phyloP scores from a whole-genome alignment of 1,140 invertebrate genomes.

The Pentalonia nigronervosa region DNA sequence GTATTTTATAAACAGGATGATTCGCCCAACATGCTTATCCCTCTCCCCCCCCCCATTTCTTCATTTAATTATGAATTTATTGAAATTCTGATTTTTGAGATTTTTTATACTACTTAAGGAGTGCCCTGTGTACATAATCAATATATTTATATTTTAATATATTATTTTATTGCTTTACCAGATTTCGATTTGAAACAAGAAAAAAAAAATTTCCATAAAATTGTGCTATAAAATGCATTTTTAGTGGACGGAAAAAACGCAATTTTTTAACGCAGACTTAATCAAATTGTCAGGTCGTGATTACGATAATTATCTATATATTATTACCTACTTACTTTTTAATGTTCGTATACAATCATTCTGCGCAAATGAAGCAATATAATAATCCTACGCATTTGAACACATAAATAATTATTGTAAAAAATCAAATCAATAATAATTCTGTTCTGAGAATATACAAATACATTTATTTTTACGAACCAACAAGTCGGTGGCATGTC shows the following conservation, averaged over 20 bases:
- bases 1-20: neutral
- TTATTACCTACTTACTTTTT: neutral
- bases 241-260: neutral
- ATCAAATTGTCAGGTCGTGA: no score
- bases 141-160: no score
- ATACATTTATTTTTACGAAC: neutral
- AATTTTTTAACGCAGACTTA: neutral
- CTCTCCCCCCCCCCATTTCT: no score
- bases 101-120: no score
- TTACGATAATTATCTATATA: neutral
- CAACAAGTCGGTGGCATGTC: neutral
- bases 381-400: neutral
- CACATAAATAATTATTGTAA: neutral
- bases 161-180: neutral
- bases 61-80: no score
- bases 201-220: neutral
- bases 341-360: neutral
- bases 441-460: neutral
- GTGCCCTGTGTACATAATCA: no score
- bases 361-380: neutral
- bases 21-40: no score
- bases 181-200: neutral
- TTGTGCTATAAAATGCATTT: no score
- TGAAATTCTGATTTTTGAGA: no score
- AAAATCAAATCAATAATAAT: neutral